Conservation (phyloP, 1,140 invertebrate species). For the Pachyrhynchus sulphureomaculatus region DNA sequence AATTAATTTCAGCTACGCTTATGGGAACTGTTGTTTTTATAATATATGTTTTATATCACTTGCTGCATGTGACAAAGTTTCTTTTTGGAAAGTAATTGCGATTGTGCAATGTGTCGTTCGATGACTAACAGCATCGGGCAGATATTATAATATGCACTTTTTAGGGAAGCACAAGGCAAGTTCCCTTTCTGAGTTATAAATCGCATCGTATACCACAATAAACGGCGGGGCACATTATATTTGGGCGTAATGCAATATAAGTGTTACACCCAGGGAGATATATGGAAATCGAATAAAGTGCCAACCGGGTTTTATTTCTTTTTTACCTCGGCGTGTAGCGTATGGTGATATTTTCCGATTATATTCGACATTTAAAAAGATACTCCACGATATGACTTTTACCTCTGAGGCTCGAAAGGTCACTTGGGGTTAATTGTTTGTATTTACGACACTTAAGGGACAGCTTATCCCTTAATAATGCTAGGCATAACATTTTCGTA, state of each 20-base stretch:
- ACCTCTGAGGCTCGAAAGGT: slow-evolving; percentile 44
- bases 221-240: slow-evolving; percentile 30
- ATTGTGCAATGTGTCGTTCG: slow-evolving; percentile 13
- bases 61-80: neutral
- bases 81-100: neutral
- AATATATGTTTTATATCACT: too few relatives aligned
- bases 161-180: slow-evolving; percentile 22
- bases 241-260: slow-evolving; percentile 31
- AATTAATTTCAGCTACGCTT: too few relatives aligned
- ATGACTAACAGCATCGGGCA: slow-evolving; percentile 4
- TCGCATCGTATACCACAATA: slow-evolving; percentile 32
- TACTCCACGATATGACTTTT: slow-evolving; percentile 36
- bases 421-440: slow-evolving; percentile 43
- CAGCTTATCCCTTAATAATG: slow-evolving; percentile 44
- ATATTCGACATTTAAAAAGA: slow-evolving; percentile 34
- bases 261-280: slow-evolving; percentile 32
- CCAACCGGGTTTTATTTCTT: slow-evolving; percentile 21
- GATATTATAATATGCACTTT: slow-evolving; percentile 26
- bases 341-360: slow-evolving; percentile 36
- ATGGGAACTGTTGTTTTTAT: too few relatives aligned
- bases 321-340: slow-evolving; percentile 11
- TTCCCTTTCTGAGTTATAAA: slow-evolving; percentile 30
- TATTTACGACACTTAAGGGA: slow-evolving; percentile 45
- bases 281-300: slow-evolving; percentile 34
- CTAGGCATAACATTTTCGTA: slow-evolving; percentile 44